Base-by-base conservation (phyloP, 2,797 vertebrate species). In the Galagoides demidoff region DNA sequence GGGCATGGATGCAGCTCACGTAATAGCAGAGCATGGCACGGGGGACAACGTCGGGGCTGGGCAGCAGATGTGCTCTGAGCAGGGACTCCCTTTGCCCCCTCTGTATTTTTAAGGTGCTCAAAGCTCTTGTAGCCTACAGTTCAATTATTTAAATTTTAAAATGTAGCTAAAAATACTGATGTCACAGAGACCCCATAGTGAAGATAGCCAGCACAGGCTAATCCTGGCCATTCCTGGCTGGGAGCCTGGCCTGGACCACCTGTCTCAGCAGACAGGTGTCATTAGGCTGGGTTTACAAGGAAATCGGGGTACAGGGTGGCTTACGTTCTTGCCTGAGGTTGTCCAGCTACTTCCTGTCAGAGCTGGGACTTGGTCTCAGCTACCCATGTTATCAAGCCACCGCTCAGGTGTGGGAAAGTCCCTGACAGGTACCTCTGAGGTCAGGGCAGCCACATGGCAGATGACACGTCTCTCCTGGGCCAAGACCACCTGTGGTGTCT, bases 171-270 rank as follows among this genome's bases (percentile, higher is more conserved):
- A 84, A 43, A 76, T 14, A 4, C 31, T 52, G 1, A 20, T 45
- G 45, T 31, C 78, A 8, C 10, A 52, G 52, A 7, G 4, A 25
- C 3, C 23, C 66, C 23, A 20, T 17, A 5, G 7, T 49, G 45
- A 85, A 59, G 76, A 5, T 13, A 19, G 1, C 31, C 0, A 5
- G 25, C 29, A 25, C 23, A 2, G 13, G 0, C 3, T 1, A 29
- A 77, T 9, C 11, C 19, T 0, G 5, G n/a, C 23, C 39, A 23
- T 52, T 27, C 25, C 31, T 9, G n/a, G 70, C 34, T 49, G 49
- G 49, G 12, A 49, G 13, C 49, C 49, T 49, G 7, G 7, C 16
- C 77, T 10, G 4, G 27, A 37, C 20, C 23, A 22, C 29, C 29
- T 10, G 49, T 23, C 45, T 22, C 37, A 10, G 39, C 27, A 34